Evolutionary conservation across 1,140 invertebrate genomes (phyloP), one percentile per base, ranked within the genome.

Genomic region (Drosophila fuyamai): DNA sequence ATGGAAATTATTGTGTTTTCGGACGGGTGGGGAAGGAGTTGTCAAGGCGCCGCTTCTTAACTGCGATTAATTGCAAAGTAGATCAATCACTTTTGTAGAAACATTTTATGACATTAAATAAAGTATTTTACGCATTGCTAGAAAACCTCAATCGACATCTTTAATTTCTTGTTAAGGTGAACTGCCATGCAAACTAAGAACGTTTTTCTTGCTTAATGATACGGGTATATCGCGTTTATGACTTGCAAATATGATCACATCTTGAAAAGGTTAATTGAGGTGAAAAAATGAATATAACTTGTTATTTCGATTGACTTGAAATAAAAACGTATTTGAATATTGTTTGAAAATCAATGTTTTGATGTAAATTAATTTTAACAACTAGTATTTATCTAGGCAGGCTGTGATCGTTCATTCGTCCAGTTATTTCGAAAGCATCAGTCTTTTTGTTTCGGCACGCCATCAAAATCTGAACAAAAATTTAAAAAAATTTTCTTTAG

Each of bases 41-140:
- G 36, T 29, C 35, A 47, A 56, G 53, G 35, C 36, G 35, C 62
- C 67, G 65, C 67, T 70, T 58, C 58, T 43, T 43, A 58, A 41
- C 51, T 72, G 68, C 67, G 53, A 58, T 72, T 47, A 57, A 71
- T 35, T 72, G 66, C 53, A 38, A 65, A 61, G 61, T 86, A 84
- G 81, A 65, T 74, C 81, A 77, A 84, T 75, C 50, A 77, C 60
- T 81, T 83, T 82, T 86, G 84, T 79, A 83, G 79, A 72, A 76
- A 63, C 67, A 83, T 89, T 82, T 73, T 66, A 67, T 62, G 57
- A 79, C 38, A 56, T 79, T 86, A 62, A 79, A 83, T 88, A 86
- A 86, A 83, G 71, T 57, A 76, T 88, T 86, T 79, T 75, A 82
- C 40, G 75, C 75, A 88, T 82, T 79, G 66, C 63, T 78, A 78